Base-by-base conservation (phyloP, 2,113 vertebrate species). In the Pantherophis guttatus region DNA sequence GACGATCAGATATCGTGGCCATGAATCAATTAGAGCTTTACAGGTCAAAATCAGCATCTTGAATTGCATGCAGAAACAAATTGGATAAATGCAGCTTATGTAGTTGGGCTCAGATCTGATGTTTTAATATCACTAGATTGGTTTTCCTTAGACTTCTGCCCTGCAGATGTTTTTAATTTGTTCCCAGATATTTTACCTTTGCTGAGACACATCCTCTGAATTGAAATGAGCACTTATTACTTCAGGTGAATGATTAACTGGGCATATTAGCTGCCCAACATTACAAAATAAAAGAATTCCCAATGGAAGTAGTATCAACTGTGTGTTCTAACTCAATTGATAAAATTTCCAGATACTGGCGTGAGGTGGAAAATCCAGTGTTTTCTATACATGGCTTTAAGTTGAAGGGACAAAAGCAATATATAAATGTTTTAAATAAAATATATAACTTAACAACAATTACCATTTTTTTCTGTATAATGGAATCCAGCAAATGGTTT, bases 241-340 rank as follows among this genome's bases (percentile, higher is more conserved):
- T 86, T 92, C 94, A 91, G 39, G 86, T 87, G 44, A 94, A 9
- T 9, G 89, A 29, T 26, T 94, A 95, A 90, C 23, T 86, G 55
- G 53, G 89, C 0, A 19, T 92, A 87, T 92, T 50, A 33, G 3
- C 55, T 94, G 65, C 44, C 50, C 54, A 93, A 33, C 9, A 26
- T 91, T 54, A 62, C 1, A 75, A 26, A 95, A 29, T 26, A 95
- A 58, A 92, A 95, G n/a, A 92, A 95, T 94, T 2, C 24, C 44
- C 33, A 58, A 3, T 3, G 13, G 17, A 91, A n/a, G 0, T 3
- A 15, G 65, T 33, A 93, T 39, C 23, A 59, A 24, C 89, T 50
- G 21, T 1, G 0, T 1, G 0, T 90, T 94, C 59, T 95, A 92
- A 94, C 90, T 33, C 86, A 21, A 8, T 10, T n/a, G 75, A 39